A percentile compares a stretch with the other conserved stretches of the same genome.
Evolutionary conservation across 1,140 invertebrate genomes (phyloP).

Genomic region (Hylyphantes graminicola): DNA sequence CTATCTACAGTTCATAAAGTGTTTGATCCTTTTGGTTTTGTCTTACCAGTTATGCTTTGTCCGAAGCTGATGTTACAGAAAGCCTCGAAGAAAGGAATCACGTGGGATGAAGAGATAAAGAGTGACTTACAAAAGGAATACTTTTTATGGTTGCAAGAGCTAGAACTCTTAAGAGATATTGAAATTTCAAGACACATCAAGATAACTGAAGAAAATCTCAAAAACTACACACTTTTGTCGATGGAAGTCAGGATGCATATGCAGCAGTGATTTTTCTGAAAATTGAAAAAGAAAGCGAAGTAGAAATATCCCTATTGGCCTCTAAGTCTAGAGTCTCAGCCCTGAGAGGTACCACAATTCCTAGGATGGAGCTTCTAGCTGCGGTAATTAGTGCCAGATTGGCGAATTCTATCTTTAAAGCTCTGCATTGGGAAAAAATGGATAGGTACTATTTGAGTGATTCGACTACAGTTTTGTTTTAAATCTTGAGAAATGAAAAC

Average conservation of each 20-base stretch:
- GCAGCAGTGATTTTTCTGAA: conserved; percentile 1
- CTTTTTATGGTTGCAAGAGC: background rate
- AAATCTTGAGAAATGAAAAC: too few relatives aligned
- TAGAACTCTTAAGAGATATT: background rate
- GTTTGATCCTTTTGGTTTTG: conserved; percentile 3
- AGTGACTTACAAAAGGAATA: background rate
- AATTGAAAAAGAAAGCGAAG: background rate
- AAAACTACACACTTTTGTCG: too few relatives aligned
- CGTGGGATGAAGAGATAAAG: conserved; percentile 1
- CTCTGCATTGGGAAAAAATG: background rate
- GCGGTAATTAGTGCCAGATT: background rate
- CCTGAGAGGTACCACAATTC: background rate
- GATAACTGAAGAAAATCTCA: too few relatives aligned
- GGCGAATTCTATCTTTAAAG: background rate
- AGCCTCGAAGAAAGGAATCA: background rate
- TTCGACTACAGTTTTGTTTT: too few relatives aligned
- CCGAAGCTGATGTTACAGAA: too few relatives aligned
- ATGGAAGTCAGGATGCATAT: too few relatives aligned
- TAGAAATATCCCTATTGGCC: background rate
- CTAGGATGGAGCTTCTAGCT: conserved; percentile 14
- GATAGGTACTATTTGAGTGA: background rate
- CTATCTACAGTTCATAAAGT: background rate
- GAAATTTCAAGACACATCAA: too few relatives aligned
- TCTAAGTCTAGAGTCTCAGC: background rate
- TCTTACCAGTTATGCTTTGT: too few relatives aligned